Conservation (phyloP, 2,113 vertebrate genomes). For the Falco punctatus region DNA sequence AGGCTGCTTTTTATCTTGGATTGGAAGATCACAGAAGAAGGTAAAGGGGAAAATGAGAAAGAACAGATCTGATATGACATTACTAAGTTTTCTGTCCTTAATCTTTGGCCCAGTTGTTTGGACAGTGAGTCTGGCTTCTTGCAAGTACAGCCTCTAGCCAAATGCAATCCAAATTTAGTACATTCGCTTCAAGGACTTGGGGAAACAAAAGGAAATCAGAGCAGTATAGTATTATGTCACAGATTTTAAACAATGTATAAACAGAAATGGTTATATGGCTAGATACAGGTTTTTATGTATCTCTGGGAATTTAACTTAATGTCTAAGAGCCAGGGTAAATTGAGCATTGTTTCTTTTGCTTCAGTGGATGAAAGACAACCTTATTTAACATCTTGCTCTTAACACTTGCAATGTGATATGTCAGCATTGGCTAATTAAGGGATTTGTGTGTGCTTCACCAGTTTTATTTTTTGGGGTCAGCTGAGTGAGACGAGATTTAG, state of each 20-base stretch:
- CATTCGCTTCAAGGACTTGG: not conserved
- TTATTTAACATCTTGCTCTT: not conserved
- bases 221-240: not conserved
- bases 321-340: not conserved
- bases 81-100: not conserved
- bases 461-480: constrained; percentile 41
- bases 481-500: not conserved
- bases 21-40: not conserved
- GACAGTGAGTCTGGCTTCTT: not conserved
- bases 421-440: constrained; percentile 25
- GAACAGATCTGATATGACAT: not conserved
- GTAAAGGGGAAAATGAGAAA: not conserved
- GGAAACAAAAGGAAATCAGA: not conserved
- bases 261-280: not conserved
- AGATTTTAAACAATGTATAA: not conserved
- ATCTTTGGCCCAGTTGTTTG: not conserved
- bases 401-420: not conserved
- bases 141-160: not conserved
- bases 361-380: not conserved
- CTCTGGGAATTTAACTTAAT: not conserved
- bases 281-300: not conserved
- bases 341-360: not conserved
- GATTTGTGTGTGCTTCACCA: constrained; percentile 42
- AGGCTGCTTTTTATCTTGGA: not conserved
- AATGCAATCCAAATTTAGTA: not conserved